Evolutionary conservation across 2,888 invertebrate species (phyloP), one percentile per base, ranked within the genome.

Genomic region (Cosmia trapezina): DNA sequence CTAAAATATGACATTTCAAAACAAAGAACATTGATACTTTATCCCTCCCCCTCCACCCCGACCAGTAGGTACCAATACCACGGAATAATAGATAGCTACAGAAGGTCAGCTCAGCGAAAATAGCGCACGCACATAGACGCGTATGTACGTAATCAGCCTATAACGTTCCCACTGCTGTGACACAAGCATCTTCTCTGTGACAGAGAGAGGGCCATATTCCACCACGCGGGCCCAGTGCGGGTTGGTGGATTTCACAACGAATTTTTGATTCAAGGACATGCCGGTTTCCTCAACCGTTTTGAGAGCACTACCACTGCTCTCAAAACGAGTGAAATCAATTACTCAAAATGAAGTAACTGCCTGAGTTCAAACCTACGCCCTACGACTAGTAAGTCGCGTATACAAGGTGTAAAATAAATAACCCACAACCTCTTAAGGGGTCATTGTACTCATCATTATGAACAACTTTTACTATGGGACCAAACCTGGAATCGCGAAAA

Each of bases 1-100:
- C 60, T 51, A 59, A 83, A 68, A 78, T 78, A 73, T 78, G 73
- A 73, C 64, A 63, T 33, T 28, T 59, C n/a, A 49, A 65, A 68
- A 83, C 83, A 78, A 80, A 83, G 80, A 78, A 43, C 54, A 66
- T 80, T 67, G 54, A 56, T 59, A 70, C 53, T 70, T 19, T 43
- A 59, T 54, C 22, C 66, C n/a, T 47, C n/a, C 47, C 17, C 41
- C 37, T 3, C 3, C 28, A 1, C 3, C 5, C 19, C 8, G 12
- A 69, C 4, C n/a, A 8, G 28, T 28, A 28, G 3, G 45, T 28
- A 64, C 19, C 9, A 51, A n/a, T 4, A 3, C 9, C 59, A 53
- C 17, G 1, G 41, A 73, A 14, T 54, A 73, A 14, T 54, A 60
- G 5, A 19, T n/a, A 12, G 7, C 2, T 22, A 47, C 74, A 78